Conservation (phyloP, 1,140 invertebrate genomes). For the Stegodyphus dumicola region DNA sequence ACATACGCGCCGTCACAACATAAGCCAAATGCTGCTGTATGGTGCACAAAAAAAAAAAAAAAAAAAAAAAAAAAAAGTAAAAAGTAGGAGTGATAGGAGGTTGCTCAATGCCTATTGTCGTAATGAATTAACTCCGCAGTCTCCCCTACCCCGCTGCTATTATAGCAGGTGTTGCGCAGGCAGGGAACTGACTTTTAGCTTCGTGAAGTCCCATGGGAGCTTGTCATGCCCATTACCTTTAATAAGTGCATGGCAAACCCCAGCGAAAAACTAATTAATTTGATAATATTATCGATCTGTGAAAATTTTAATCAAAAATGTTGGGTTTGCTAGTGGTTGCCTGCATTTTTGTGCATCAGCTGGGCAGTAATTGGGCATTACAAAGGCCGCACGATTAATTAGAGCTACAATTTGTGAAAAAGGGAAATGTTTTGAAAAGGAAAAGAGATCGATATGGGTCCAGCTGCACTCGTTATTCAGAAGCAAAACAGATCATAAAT, state of each 20-base stretch:
- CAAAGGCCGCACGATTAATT: background rate
- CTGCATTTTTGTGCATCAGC: background rate
- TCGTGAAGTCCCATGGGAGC: constrained; percentile 27
- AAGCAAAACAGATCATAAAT: too few relatives aligned
- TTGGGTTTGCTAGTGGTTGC: background rate
- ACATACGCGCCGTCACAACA: constrained; percentile 14
- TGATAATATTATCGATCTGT: constrained; percentile 51
- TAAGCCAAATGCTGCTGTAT: background rate
- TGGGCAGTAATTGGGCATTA: background rate
- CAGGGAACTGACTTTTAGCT: constrained; percentile 17
- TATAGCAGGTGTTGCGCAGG: constrained; percentile 28
- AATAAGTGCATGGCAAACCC: constrained; percentile 55
- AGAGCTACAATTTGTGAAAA: background rate
- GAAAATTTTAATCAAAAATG: constrained; percentile 2
- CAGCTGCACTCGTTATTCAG: too few relatives aligned
- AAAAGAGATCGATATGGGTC: too few relatives aligned
- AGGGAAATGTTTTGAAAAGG: too few relatives aligned
- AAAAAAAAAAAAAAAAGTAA: background rate
- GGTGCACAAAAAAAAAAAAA: constrained; percentile 12
- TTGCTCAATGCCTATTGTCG: constrained; percentile 42
- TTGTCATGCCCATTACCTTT: constrained; percentile 53
- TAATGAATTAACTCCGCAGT: constrained; percentile 46
- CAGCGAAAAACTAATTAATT: constrained; percentile 59
- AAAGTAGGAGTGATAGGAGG: constrained; percentile 8
- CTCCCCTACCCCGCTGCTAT: background rate